A percentile compares a stretch with the other conserved stretches of the same genome.
Conservation (phyloP, 2,113 vertebrate species). For the Phasianus colchicus region DNA sequence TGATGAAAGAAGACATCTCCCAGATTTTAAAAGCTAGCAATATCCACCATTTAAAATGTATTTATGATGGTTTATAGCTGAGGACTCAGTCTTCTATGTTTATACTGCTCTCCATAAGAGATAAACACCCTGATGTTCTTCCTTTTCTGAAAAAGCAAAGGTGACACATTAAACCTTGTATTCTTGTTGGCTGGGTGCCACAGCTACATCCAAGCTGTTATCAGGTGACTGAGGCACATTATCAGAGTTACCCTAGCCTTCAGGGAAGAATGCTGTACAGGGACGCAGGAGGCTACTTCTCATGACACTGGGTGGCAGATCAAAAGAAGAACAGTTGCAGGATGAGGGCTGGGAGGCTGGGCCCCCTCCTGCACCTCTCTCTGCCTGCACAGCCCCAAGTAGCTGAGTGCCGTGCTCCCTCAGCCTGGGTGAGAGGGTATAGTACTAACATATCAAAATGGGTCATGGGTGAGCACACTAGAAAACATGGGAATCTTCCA, state of each 20-base stretch:
- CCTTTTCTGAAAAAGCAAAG: background rate
- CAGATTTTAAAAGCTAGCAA: background rate
- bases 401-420: background rate
- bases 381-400: fast-evolving
- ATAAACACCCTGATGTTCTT: background rate
- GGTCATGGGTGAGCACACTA: background rate
- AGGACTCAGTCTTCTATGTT: background rate
- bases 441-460: background rate
- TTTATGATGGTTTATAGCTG: background rate
- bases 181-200: background rate
- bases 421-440: background rate
- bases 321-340: background rate
- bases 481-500: background rate
- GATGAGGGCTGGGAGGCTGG: fast-evolving
- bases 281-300: background rate
- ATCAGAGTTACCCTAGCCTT: background rate
- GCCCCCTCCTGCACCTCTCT: fast-evolving
- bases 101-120: background rate
- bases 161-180: background rate
- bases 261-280: background rate
- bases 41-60: background rate
- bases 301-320: fast-evolving
- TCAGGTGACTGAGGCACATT: background rate
- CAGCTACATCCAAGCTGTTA: background rate
- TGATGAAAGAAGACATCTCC: background rate